Evolutionary conservation across 2,797 vertebrate species (phyloP).

Genomic region (Benthosema pterotum): DNA sequence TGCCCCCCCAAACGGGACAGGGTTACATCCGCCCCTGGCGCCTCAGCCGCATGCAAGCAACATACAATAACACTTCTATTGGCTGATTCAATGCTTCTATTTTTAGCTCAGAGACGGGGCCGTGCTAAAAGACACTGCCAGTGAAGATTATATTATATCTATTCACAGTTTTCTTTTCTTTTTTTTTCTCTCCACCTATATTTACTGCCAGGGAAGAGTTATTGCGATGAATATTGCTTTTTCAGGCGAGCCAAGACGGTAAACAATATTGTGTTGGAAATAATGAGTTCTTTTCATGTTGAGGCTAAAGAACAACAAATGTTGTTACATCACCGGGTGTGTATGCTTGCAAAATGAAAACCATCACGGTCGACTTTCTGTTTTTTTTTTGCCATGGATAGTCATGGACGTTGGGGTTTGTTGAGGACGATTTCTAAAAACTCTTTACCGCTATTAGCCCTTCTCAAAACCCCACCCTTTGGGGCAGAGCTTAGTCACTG

Average conservation of each 20-base stretch:
- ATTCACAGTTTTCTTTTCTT: background rate
- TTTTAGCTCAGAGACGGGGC: slow-evolving; percentile 8
- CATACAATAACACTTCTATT: background rate
- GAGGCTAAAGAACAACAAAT: background rate
- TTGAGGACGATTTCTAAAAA: too few species aligned
- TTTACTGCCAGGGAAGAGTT: background rate
- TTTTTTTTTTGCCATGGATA: too few species aligned
- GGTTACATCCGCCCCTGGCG: too few species aligned
- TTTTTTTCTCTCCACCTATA: too few species aligned
- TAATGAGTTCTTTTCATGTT: slow-evolving; percentile 2
- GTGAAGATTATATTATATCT: slow-evolving; percentile 2
- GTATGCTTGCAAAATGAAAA: too few species aligned
- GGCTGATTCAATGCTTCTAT: slow-evolving; percentile 13
- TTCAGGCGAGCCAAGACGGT: background rate
- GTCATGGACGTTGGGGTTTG: too few species aligned
- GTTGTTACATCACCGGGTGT: too few species aligned
- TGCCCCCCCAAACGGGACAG: too few species aligned
- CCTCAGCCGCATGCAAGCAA: slow-evolving; percentile 3
- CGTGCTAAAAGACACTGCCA: background rate
- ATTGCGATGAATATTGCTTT: slow-evolving; percentile 4
- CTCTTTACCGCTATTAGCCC: too few species aligned
- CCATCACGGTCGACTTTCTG: too few species aligned
- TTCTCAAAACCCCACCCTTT: too few species aligned
- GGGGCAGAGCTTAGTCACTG: too few species aligned
- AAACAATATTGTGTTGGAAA: background rate